phyloP scores from a whole-genome alignment of 1,140 invertebrate genomes.

The Pararge aegeria region DNA sequence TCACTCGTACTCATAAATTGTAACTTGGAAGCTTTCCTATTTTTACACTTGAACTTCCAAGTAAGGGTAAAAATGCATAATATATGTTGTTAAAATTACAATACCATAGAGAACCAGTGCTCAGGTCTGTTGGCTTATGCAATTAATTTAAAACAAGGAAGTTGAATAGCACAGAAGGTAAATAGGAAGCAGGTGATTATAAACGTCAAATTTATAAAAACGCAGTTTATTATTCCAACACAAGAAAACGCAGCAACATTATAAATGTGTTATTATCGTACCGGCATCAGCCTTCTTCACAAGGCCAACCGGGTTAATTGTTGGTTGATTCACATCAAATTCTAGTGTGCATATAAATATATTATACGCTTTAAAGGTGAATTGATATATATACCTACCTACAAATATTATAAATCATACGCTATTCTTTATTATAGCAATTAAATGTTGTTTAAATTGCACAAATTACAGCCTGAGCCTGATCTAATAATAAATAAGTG shows the following conservation, averaged over 20 bases:
- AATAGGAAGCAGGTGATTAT: conserved; percentile 31
- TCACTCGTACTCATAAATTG: no score
- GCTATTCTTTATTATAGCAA: no score
- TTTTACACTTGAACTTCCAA: no score
- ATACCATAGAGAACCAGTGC: background rate
- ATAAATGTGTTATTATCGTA: conserved; percentile 35
- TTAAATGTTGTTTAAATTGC: no score
- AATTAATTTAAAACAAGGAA: conserved; percentile 9
- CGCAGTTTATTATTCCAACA: conserved; percentile 26
- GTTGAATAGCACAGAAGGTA: conserved; percentile 25
- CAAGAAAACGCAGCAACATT: conserved; percentile 36
- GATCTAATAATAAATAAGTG: no score
- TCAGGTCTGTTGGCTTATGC: background rate
- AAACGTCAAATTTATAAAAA: conserved; percentile 32
- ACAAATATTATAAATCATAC: background rate
- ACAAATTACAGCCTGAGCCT: no score
- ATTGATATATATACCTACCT: conserved; percentile 15
- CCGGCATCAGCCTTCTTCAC: conserved; percentile 37
- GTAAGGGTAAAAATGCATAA: no score
- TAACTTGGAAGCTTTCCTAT: no score
- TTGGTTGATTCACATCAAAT: conserved; percentile 39
- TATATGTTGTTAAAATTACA: no score
- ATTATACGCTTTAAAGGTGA: conserved; percentile 29
- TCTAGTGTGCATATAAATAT: conserved; percentile 23
- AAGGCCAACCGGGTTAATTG: conserved; percentile 41